phyloP scores from a whole-genome alignment of 2,113 vertebrate species.

The Melospiza melodia region DNA sequence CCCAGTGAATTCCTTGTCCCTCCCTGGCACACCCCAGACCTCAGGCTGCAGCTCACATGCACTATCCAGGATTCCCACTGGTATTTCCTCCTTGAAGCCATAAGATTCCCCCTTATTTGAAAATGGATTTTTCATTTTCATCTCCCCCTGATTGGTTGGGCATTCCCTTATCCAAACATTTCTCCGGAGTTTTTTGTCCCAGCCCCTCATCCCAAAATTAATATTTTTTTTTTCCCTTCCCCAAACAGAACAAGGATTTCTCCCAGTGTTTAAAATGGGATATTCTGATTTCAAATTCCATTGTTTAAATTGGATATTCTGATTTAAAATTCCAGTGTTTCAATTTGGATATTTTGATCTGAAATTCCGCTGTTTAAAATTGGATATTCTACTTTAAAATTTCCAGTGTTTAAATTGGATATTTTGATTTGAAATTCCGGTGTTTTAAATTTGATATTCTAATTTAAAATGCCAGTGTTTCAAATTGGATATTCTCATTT shows the following conservation, averaged over 20 bases:
- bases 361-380: too few species aligned
- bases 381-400: too few species aligned
- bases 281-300: too few species aligned
- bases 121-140: not conserved
- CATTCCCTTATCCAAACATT: not conserved
- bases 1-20: not conserved
- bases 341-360: too few species aligned
- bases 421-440: too few species aligned
- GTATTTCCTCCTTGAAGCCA: not conserved
- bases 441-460: too few species aligned
- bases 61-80: not conserved
- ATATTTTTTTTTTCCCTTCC: too few species aligned
- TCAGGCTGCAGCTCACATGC: not conserved
- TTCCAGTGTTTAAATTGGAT: too few species aligned
- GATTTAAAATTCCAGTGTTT: too few species aligned
- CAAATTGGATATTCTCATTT: not conserved
- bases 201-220: rapidly evolving
- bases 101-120: not conserved
- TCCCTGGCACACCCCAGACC: not conserved
- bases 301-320: too few species aligned
- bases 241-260: not conserved
- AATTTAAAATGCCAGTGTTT: not conserved
- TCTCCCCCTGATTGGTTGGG: not conserved
- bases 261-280: not conserved
- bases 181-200: not conserved